phyloP scores from a whole-genome alignment of 2,888 invertebrate genomes.

The Leptinotarsa tumamoca region DNA sequence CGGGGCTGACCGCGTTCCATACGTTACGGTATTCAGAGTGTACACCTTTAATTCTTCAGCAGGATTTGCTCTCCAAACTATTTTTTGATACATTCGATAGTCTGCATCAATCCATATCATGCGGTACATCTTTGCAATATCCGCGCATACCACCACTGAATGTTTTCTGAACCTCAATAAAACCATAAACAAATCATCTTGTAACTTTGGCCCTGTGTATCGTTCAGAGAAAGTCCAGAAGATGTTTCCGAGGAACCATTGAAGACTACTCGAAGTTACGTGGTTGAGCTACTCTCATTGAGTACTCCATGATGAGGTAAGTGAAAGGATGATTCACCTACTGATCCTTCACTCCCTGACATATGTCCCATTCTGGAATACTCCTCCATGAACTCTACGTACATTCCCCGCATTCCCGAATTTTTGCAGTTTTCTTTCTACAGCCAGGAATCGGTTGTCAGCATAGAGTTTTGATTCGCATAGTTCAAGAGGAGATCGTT shows the following conservation, averaged over 20 bases:
- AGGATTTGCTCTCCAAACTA: conserved; percentile 25
- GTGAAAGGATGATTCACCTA: neutral
- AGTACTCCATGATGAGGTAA: conserved; percentile 31
- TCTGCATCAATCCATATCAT: conserved; percentile 18
- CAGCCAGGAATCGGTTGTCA: too few species aligned
- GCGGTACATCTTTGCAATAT: conserved; percentile 34
- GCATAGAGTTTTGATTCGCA: too few species aligned
- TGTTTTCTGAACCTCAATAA: conserved; percentile 27
- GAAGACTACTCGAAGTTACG: conserved; percentile 34
- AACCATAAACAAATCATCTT: conserved; percentile 27
- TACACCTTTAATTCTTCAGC: conserved; percentile 7
- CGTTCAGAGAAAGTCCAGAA: conserved; percentile 26
- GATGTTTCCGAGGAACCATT: conserved; percentile 20
- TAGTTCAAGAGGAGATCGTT: too few species aligned
- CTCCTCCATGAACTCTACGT: too few species aligned
- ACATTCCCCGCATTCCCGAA: too few species aligned
- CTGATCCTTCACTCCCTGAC: too few species aligned
- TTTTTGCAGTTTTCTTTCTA: too few species aligned
- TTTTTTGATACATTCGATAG: conserved; percentile 15
- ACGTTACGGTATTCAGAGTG: conserved; percentile 28
- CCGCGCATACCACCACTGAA: conserved; percentile 22
- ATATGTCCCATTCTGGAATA: too few species aligned
- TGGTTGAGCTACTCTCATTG: conserved; percentile 31
- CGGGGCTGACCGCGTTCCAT: conserved; percentile 28
- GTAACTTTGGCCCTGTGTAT: conserved; percentile 28